phyloP scores from a whole-genome alignment of 2,888 invertebrate species.

The Rhabditoides inermis region DNA sequence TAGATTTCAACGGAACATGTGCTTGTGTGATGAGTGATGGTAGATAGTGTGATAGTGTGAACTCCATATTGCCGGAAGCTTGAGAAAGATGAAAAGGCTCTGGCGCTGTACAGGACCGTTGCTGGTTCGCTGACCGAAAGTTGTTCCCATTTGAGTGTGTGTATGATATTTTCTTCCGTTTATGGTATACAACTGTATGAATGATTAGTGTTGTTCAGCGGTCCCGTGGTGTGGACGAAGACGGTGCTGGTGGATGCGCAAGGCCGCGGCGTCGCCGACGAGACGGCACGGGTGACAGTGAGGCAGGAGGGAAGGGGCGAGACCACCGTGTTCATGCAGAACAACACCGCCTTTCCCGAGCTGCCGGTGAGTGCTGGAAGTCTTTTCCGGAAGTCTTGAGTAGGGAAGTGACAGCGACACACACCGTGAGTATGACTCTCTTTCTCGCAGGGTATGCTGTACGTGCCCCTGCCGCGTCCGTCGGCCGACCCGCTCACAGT shows the following conservation, averaged over 20 bases:
- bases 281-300: too few species aligned
- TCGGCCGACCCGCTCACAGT: conserved; percentile 23
- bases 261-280: conserved; percentile 13
- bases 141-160: too few species aligned
- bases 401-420: not conserved
- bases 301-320: conserved; percentile 12
- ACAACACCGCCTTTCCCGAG: conserved; percentile 28
- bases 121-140: too few species aligned
- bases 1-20: too few species aligned
- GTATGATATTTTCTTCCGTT: too few species aligned
- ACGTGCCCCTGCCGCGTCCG: conserved; percentile 46
- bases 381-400: not conserved
- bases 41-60: too few species aligned
- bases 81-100: too few species aligned
- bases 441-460: conserved; percentile 33
- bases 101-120: too few species aligned
- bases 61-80: too few species aligned
- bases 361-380: conserved; percentile 15
- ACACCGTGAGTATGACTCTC: not conserved
- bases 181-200: too few species aligned
- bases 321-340: conserved; percentile 18
- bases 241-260: conserved; percentile 35
- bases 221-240: conserved; percentile 47
- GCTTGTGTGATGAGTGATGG: too few species aligned
- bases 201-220: too few species aligned